Conservation (phyloP, 2,888 invertebrate species). For the Ectemnius continuus region DNA sequence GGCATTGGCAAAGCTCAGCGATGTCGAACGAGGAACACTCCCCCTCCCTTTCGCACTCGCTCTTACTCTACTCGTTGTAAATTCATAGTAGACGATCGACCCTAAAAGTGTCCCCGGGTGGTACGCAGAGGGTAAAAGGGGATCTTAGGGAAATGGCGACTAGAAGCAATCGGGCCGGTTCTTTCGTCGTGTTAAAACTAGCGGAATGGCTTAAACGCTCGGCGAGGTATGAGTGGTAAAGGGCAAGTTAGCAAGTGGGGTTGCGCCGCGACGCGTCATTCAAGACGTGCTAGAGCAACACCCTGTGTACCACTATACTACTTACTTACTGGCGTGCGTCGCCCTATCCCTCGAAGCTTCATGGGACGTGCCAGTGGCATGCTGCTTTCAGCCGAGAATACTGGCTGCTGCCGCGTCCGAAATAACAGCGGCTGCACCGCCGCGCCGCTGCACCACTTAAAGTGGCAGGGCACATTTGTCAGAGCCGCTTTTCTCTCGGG, state of each 20-base stretch:
- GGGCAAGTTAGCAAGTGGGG: constrained; percentile 49
- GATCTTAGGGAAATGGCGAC: constrained; percentile 39
- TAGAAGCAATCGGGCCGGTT: constrained; percentile 51
- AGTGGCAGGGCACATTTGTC: too few species aligned
- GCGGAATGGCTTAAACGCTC: constrained; percentile 59
- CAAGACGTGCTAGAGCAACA: constrained; percentile 56
- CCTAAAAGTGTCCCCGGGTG: constrained; percentile 57
- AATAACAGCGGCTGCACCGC: too few species aligned
- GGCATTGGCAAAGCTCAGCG: too few species aligned
- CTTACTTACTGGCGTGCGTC: constrained; percentile 51
- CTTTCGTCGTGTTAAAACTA: constrained; percentile 60
- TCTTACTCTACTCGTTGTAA: constrained; percentile 43
- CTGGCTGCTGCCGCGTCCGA: too few species aligned
- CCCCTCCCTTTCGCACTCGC: too few species aligned
- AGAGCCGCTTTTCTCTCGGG: too few species aligned
- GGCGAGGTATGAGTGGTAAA: constrained; percentile 40
- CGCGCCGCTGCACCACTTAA: too few species aligned
- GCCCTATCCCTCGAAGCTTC: constrained; percentile 27
- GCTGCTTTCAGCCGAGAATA: constrained; percentile 17
- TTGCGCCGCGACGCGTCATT: constrained; percentile 51
- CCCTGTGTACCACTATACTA: constrained; percentile 60
- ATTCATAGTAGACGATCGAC: constrained; percentile 56
- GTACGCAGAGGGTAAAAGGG: constrained; percentile 35
- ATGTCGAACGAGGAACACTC: too few species aligned
- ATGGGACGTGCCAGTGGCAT: constrained; percentile 33